Conservation (phyloP, 2,113 vertebrate genomes). For the Eurystomus gularis region DNA sequence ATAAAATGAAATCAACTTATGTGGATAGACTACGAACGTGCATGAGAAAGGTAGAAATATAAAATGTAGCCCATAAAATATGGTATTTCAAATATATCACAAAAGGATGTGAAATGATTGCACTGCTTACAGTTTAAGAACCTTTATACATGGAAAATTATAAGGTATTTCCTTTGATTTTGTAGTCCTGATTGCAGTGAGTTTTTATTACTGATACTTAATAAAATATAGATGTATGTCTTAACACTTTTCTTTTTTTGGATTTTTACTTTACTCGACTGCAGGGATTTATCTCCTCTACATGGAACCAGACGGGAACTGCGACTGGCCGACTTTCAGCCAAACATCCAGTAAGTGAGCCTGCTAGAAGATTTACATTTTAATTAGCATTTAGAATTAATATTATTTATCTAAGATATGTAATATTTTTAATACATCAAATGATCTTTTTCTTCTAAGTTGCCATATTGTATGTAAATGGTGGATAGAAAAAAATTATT, state of each 20-base stretch:
- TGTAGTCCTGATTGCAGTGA: background rate
- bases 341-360: conserved; percentile 85
- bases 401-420: background rate
- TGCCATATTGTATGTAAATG: background rate
- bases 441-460: background rate
- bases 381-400: background rate
- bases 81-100: background rate
- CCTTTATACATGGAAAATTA: background rate
- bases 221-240: background rate
- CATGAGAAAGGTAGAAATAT: conserved; percentile 79
- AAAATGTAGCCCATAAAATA: background rate
- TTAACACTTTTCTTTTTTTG: background rate
- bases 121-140: background rate
- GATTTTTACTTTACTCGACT: background rate
- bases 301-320: conserved; percentile 83
- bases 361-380: background rate
- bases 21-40: conserved; percentile 84
- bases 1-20: conserved; percentile 91
- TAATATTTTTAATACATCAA: background rate
- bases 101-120: background rate
- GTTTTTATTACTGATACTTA: background rate
- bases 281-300: conserved; percentile 72
- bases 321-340: conserved; percentile 89
- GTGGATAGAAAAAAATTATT: background rate
- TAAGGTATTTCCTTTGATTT: background rate